These are phyloP conservation scores for Parauchenoglanis ngamensis DNA, from an alignment of 2,797 vertebrate species.

Conservation along the genomic window DNA sequence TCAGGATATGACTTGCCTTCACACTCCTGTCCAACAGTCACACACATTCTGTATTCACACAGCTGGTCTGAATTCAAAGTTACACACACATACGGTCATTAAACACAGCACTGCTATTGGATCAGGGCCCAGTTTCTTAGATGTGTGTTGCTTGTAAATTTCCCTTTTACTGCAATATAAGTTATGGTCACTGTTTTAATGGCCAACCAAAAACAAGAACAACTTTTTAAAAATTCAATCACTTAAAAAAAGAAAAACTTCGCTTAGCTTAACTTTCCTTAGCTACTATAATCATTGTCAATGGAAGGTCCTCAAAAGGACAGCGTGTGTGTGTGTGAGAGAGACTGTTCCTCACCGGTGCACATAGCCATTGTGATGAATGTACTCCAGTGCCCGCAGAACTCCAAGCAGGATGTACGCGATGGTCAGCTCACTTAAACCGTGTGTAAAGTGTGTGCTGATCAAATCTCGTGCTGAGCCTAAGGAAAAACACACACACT, in stretches of 20 bases:
- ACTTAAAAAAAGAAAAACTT: neutral
- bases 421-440: slow-evolving; percentile 92
- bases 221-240: neutral
- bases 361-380: slow-evolving; percentile 98
- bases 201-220: too few relatives aligned
- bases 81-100: neutral
- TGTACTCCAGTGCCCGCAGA: slow-evolving; percentile 92
- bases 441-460: slow-evolving; percentile 90
- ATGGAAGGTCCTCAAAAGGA: neutral
- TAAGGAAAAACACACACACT: slow-evolving; percentile 54
- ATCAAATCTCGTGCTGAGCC: slow-evolving; percentile 96
- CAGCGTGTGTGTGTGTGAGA: neutral
- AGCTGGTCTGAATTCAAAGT: neutral
- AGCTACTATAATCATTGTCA: neutral
- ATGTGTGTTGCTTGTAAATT: neutral
- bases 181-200: too few relatives aligned
- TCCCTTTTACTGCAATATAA: neutral
- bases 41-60: neutral
- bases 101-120: neutral
- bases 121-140: neutral
- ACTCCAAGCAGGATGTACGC: slow-evolving; percentile 92
- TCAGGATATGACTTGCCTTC: slow-evolving; percentile 95
- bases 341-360: slow-evolving; percentile 80
- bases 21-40: slow-evolving; percentile 81
- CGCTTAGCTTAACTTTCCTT: neutral